phyloP scores from a whole-genome alignment of 2,888 invertebrate genomes.

The Baccha elongata region DNA sequence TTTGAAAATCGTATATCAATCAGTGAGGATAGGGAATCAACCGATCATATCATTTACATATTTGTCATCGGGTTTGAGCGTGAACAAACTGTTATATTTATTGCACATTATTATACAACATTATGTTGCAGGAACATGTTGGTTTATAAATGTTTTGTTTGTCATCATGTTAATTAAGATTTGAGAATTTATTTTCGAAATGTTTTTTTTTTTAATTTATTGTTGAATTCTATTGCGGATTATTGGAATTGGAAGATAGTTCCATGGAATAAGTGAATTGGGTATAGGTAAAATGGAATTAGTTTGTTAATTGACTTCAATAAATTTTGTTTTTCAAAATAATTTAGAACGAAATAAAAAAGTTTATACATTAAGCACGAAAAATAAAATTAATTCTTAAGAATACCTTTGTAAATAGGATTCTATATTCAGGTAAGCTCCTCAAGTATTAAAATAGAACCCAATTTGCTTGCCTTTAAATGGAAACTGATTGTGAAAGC shows the following conservation, averaged over 20 bases:
- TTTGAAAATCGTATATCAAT: conserved; percentile 61
- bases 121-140: conserved; percentile 69
- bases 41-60: conserved; percentile 57
- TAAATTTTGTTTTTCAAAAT: conserved; percentile 2
- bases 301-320: conserved; percentile 1
- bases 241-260: neutral
- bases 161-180: conserved; percentile 66
- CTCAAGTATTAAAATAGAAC: no score
- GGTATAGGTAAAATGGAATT: conserved; percentile 24
- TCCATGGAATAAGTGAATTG: conserved; percentile 1
- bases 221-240: neutral
- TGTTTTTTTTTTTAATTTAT: neutral
- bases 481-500: no score
- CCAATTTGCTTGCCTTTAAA: no score
- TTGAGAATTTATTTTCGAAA: conserved; percentile 24
- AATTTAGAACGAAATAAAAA: no score
- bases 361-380: no score
- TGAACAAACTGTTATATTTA: conserved; percentile 4
- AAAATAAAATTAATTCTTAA: no score
- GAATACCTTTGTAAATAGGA: no score
- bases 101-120: conserved; percentile 1
- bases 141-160: conserved; percentile 29
- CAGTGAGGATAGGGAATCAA: conserved; percentile 24
- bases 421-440: no score
- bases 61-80: conserved; percentile 49